phyloP scores from a whole-genome alignment of 30 jellyfish, hydroid and myxozoan genomes.

The Turritopsis dohrnii region DNA sequence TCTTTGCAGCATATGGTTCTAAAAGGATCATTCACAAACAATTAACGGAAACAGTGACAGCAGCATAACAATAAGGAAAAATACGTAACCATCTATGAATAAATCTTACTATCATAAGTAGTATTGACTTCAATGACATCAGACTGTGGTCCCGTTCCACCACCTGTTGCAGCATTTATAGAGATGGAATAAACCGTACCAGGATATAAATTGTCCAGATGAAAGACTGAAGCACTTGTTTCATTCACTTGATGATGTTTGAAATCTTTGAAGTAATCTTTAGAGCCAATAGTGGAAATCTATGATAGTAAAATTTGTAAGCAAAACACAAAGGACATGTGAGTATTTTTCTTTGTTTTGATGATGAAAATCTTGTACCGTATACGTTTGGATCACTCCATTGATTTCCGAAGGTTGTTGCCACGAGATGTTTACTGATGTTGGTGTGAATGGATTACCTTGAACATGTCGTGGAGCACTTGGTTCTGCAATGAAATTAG shows the following conservation, averaged over 20 bases:
- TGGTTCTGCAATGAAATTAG: not conserved
- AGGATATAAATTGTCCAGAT: slow-evolving; percentile 24
- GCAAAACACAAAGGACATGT: not conserved
- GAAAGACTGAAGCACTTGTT: not conserved
- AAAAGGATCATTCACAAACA: not conserved
- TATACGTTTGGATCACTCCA: not conserved
- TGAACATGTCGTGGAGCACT: not conserved
- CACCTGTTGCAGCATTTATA: slow-evolving; percentile 58
- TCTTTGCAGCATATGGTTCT: not conserved
- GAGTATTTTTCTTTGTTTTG: not conserved
- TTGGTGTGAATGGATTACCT: not conserved
- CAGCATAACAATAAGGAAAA: not conserved
- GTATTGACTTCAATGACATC: not conserved
- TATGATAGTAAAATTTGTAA: not conserved
- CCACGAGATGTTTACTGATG: not conserved
- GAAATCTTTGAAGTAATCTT: slow-evolving; percentile 8
- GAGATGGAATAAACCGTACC: slow-evolving; percentile 46
- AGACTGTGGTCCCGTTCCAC: slow-evolving; percentile 38
- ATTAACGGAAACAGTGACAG: too few relatives aligned
- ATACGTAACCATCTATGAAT: not conserved
- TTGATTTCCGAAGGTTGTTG: not conserved
- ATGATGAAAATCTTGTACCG: not conserved
- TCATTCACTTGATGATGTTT: not conserved
- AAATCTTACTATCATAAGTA: not conserved
- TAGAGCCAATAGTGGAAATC: not conserved